Evolutionary conservation across 2,797 vertebrate species (phyloP), one percentile per base, ranked within the genome.

Genomic region (Megalops cyprinoides): DNA sequence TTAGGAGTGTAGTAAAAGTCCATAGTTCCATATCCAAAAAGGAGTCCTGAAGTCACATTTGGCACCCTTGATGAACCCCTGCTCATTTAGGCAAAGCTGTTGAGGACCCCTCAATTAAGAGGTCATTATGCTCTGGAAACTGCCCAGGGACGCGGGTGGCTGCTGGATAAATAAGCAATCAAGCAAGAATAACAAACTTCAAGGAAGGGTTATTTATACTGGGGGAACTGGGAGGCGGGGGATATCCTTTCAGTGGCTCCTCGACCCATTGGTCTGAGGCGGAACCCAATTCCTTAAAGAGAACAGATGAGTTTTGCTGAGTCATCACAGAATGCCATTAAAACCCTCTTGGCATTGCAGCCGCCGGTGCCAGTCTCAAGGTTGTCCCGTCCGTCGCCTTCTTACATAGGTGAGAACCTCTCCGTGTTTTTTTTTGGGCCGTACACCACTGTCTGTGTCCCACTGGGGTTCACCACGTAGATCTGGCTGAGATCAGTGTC

Each of bases 301-400:
- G 86, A 87, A 79, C 84, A 82, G 60, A 1, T 76, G 65, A 78
- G 84, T 84, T 86, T 76, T 86, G 85, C 88, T 87, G 85, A 87
- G 86, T 83, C 86, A 87, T 85, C 86, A 87, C 14, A 77, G 81
- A 82, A 87, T 82, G 78, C 46, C 67, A 84, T 89, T 82, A 85
- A 87, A 89, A 84, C 78, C 76, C 79, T 82, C 79, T 73, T 76
- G 80, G 76, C 80, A 46, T 81, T 79, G 83, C 67, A 81, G 55
- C 79, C 74, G 82, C 78, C 42, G 14, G 25, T 78, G 65, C 48
- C 81, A 86, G 60, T 84, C 77, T 62, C 69, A 56, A 31, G 49
- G 12, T 62, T 65, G 84, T 49, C 46, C 46, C 37, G 80, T 83
- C 76, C 4, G 49, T 65, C 31, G 6, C 23, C 49, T 31, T 69